Evolutionary conservation across 1,140 invertebrate species (phyloP).

Genomic region (Drosophila oshimai): DNA sequence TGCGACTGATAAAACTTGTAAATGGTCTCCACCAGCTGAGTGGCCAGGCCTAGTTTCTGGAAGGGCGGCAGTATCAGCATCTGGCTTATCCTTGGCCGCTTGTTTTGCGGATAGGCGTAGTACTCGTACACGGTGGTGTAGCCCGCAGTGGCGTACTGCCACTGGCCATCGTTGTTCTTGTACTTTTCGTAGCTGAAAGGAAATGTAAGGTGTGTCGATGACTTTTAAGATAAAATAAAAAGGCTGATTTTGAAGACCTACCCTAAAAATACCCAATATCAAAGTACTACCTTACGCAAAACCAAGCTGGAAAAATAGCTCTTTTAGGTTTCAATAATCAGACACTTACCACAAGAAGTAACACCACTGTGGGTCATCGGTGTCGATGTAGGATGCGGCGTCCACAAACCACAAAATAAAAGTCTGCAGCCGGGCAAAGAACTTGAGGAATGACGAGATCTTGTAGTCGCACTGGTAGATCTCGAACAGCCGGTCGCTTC

Average conservation of each 20-base stretch:
- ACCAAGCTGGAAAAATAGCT: no score
- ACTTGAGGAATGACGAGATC: conserved; percentile 89
- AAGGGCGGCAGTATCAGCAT: conserved; percentile 95
- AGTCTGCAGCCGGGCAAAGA: conserved; percentile 93
- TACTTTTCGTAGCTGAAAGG: conserved; percentile 91
- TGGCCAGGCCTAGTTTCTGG: conserved; percentile 92
- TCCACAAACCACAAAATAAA: conserved; percentile 98
- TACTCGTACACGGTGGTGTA: conserved; percentile 97
- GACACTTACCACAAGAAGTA: conserved; percentile 95
- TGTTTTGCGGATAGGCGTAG: conserved; percentile 95
- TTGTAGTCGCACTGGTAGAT: conserved; percentile 90
- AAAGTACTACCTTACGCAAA: no score
- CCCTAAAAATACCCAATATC: no score
- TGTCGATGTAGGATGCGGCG: conserved; percentile 95
- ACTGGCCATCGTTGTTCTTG: conserved; percentile 85
- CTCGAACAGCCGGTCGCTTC: conserved; percentile 88
- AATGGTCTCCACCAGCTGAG: conserved; percentile 87
- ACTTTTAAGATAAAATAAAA: no score
- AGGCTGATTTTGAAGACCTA: no score
- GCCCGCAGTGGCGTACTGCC: conserved; percentile 90
- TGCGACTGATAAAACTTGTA: conserved; percentile 89
- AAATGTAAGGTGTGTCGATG: no score
- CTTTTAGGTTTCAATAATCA: background rate
- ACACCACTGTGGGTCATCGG: conserved; percentile 95
- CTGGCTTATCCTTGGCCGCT: conserved; percentile 95